Conservation (phyloP, 2,888 invertebrate species). For the Neoascia interrupta region DNA sequence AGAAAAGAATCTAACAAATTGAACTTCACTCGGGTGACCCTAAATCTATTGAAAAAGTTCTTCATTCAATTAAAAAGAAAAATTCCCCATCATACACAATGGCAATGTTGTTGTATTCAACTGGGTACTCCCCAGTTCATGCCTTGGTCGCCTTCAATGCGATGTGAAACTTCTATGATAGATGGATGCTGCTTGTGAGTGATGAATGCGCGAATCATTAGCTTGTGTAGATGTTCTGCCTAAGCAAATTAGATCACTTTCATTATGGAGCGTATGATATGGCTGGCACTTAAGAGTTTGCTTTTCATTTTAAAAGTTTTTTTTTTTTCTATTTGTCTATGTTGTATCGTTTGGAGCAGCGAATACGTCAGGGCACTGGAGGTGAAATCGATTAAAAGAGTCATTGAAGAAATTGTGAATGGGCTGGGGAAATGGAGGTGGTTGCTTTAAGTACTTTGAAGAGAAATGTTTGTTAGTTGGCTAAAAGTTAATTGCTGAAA, state of each 20-base stretch:
- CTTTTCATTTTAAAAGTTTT: not conserved
- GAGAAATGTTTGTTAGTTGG: too few species aligned
- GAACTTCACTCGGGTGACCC: slow-evolving; percentile 41
- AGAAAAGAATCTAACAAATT: slow-evolving; percentile 17
- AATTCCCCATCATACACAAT: too few species aligned
- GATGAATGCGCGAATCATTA: slow-evolving; percentile 34
- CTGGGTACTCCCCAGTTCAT: too few species aligned
- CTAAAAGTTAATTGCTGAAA: too few species aligned
- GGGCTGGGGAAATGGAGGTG: too few species aligned
- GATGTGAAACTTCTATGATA: slow-evolving; percentile 48
- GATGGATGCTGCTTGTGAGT: slow-evolving; percentile 56
- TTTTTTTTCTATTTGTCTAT: not conserved
- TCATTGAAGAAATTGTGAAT: too few species aligned
- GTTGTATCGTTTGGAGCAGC: too few species aligned
- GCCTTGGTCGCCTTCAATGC: slow-evolving; percentile 25
- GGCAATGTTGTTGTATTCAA: too few species aligned
- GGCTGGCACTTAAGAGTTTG: slow-evolving; percentile 40
- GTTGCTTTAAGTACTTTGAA: too few species aligned
- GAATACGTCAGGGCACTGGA: not conserved
- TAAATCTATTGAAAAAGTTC: slow-evolving; percentile 48
- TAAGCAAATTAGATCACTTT: slow-evolving; percentile 62
- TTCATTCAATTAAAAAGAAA: slow-evolving; percentile 50
- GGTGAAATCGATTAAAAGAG: slow-evolving; percentile 40
- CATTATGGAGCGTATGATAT: slow-evolving; percentile 26
- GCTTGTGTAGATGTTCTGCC: slow-evolving; percentile 24